These are phyloP conservation scores for Epistrophella euchroma DNA, from an alignment of 2,888 invertebrate genomes.

Conservation along the genomic window DNA sequence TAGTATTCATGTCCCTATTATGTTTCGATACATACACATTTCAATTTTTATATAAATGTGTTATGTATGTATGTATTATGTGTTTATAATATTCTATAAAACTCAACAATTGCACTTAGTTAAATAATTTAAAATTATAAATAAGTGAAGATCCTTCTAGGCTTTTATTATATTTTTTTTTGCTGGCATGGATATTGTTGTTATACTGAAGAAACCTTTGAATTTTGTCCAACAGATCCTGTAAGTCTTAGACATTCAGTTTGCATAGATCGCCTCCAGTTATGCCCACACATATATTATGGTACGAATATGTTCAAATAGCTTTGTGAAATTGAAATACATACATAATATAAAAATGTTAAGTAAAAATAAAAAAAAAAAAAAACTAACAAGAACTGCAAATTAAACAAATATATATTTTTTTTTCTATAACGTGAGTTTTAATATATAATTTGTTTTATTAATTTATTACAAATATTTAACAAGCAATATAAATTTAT, in stretches of 20 bases:
- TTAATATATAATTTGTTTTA: background rate
- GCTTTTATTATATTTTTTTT: background rate
- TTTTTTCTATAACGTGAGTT: conserved; percentile 19
- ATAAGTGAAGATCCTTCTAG: background rate
- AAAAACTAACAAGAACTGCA: background rate
- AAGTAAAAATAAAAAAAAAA: background rate
- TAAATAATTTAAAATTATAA: conserved; percentile 28
- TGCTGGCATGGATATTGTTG: conserved; percentile 45
- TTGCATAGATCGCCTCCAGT: conserved; percentile 36
- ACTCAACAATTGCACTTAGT: conserved; percentile 32
- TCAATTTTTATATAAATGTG: conserved; percentile 9
- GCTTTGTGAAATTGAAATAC: background rate
- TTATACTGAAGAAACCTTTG: conserved; percentile 65
- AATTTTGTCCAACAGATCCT: conserved; percentile 42
- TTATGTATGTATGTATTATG: conserved; percentile 31
- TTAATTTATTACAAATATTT: conserved; percentile 60
- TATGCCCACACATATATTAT: conserved; percentile 23
- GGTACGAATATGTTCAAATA: background rate
- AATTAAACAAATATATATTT: conserved; percentile 8
- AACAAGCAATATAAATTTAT: conserved; percentile 70
- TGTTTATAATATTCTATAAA: conserved; percentile 43
- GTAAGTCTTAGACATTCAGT: conserved; percentile 5
- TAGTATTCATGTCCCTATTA: conserved; percentile 68
- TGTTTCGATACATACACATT: conserved; percentile 56
- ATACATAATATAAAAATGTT: background rate